A percentile compares a stretch with the other conserved stretches of the same genome.
Conservation (phyloP, 2,797 vertebrate species). For the Halcyon chelicuti region DNA sequence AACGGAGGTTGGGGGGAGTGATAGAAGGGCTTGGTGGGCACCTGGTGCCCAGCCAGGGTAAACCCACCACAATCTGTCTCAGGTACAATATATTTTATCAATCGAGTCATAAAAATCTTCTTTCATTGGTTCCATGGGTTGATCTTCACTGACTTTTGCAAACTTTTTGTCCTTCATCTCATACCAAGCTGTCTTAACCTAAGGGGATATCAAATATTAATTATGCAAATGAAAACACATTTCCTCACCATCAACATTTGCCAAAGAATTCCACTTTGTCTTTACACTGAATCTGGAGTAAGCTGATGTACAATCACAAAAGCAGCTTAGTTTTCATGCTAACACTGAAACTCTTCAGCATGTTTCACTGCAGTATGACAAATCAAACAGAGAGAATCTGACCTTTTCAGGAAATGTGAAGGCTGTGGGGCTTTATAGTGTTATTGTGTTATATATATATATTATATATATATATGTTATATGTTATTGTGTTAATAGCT, state of each 20-base stretch:
- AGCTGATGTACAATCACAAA: not conserved
- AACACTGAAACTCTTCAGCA: not conserved
- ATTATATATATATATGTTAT: too few relatives aligned
- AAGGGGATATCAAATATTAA: not conserved
- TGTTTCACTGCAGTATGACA: not conserved
- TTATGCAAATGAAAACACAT: not conserved
- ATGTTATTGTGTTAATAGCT: not conserved
- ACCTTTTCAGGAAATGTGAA: conserved; percentile 28
- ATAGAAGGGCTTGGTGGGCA: too few relatives aligned
- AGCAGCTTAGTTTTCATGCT: not conserved
- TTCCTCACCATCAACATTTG: not conserved
- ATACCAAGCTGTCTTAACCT: not conserved
- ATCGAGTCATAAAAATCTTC: not conserved
- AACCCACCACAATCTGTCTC: too few relatives aligned
- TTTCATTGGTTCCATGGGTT: not conserved
- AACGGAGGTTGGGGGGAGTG: too few relatives aligned
- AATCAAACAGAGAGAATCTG: conserved; percentile 36
- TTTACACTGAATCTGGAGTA: not conserved
- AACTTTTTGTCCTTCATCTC: not conserved
- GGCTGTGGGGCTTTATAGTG: not conserved
- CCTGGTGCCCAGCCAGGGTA: too few relatives aligned
- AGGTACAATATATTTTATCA: not conserved
- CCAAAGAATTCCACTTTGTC: not conserved
- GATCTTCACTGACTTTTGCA: not conserved
- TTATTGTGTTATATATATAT: too few relatives aligned